Evolutionary conservation across 2,113 vertebrate genomes (phyloP).

Genomic region (Thoracochromis brauschi): DNA sequence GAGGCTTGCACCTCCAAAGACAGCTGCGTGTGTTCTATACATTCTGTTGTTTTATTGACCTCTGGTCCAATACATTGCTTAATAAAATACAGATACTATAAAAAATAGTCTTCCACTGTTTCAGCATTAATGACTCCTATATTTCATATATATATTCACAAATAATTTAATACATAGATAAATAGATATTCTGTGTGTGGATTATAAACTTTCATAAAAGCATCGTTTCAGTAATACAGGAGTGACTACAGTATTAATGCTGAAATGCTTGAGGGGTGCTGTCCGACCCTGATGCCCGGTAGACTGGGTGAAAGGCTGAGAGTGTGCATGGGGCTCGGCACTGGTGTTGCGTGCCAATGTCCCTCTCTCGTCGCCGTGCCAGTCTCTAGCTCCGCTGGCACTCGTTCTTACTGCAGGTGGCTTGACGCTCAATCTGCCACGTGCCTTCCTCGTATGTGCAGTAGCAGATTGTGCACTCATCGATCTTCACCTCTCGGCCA

Average conservation of each 20-base stretch:
- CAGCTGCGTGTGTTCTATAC: conserved; percentile 61
- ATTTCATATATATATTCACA: conserved; percentile 52
- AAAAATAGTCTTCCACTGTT: conserved; percentile 70
- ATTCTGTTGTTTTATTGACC: conserved; percentile 62
- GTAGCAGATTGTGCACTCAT: conserved; percentile 96
- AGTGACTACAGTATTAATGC: conserved; percentile 47
- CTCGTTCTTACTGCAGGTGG: conserved; percentile 94
- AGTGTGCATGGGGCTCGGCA: conserved; percentile 14
- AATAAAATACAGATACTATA: conserved; percentile 75
- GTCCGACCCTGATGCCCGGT: conserved; percentile 46
- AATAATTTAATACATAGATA: conserved; percentile 72
- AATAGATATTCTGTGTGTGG: conserved; percentile 75
- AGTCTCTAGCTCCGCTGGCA: conserved; percentile 84
- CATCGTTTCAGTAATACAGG: conserved; percentile 38
- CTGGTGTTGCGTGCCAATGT: conserved; percentile 10
- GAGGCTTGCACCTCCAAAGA: conserved; percentile 43
- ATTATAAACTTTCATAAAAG: conserved; percentile 77
- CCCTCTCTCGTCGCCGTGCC: neutral
- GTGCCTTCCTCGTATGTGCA: conserved; percentile 97
- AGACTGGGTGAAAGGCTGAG: conserved; percentile 48
- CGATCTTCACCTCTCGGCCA: conserved; percentile 91
- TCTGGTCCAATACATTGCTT: conserved; percentile 56
- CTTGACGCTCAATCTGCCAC: conserved; percentile 93
- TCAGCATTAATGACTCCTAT: conserved; percentile 50
- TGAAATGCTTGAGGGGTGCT: conserved; percentile 23